phyloP scores from a whole-genome alignment of 2,113 vertebrate species.

The Pachyramphus minor region DNA sequence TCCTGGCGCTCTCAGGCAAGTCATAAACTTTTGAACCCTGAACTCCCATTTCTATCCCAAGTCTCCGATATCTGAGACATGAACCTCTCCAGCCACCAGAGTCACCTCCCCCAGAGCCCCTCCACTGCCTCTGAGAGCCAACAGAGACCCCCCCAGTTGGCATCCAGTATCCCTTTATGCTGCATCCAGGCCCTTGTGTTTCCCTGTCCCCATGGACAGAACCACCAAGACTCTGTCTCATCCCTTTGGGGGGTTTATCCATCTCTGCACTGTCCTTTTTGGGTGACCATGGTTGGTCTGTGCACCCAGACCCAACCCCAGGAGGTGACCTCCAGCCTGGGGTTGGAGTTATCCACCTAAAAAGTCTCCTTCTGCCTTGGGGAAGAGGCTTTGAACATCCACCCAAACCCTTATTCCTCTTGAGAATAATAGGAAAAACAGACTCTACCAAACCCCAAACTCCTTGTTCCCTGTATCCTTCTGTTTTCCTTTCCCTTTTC shows the following conservation, averaged over 20 bases:
- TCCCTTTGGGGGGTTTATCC: background rate
- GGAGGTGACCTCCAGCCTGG: background rate
- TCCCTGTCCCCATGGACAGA: background rate
- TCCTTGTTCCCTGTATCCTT: background rate
- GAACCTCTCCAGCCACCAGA: background rate
- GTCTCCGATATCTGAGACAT: background rate
- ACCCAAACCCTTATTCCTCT: background rate
- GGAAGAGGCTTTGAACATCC: background rate
- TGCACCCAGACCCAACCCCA: background rate
- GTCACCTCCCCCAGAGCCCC: background rate
- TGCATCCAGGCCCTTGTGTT: background rate
- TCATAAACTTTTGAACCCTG: background rate
- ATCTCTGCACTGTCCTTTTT: background rate
- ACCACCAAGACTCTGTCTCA: background rate
- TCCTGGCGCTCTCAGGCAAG: background rate
- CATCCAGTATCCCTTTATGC: background rate
- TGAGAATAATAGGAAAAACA: background rate
- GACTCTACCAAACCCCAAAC: background rate
- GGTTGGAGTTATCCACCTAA: background rate
- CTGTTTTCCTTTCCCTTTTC: background rate
- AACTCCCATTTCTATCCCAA: background rate
- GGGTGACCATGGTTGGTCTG: rapidly evolving
- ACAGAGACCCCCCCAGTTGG: rapidly evolving
- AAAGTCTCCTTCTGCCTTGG: background rate
- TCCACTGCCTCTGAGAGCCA: background rate